phyloP scores from a whole-genome alignment of 2,888 invertebrate species.

The Drosophila monieri region DNA sequence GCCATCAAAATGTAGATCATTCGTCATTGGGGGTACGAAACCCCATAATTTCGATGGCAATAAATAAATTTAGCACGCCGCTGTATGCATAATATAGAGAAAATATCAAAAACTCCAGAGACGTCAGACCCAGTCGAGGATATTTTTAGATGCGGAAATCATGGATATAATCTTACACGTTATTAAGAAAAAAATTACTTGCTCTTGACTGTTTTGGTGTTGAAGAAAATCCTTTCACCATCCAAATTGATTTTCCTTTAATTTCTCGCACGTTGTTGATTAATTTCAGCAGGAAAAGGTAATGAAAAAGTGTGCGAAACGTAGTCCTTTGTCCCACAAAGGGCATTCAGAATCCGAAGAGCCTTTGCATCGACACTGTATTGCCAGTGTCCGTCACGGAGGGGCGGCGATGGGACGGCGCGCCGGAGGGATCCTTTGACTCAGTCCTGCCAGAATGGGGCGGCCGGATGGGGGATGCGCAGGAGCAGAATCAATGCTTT shows the following conservation, averaged over 20 bases:
- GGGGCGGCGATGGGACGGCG: background rate
- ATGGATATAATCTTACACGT: background rate
- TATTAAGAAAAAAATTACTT: too few relatives aligned
- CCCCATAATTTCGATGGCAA: slow-evolving; percentile 67
- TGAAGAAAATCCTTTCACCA: background rate
- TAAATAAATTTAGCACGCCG: slow-evolving; percentile 73
- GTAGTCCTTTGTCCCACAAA: slow-evolving; percentile 69
- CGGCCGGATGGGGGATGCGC: slow-evolving; percentile 48
- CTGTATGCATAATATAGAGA: slow-evolving; percentile 42
- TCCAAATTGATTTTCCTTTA: slow-evolving; percentile 59
- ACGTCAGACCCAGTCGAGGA: background rate
- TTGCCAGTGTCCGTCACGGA: slow-evolving; percentile 40
- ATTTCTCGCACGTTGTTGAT: slow-evolving; percentile 79
- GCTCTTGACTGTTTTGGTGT: too few relatives aligned
- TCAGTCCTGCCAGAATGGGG: slow-evolving; percentile 32
- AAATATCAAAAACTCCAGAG: slow-evolving; percentile 19
- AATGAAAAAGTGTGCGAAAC: slow-evolving; percentile 56
- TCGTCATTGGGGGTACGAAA: slow-evolving; percentile 69
- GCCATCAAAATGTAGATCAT: slow-evolving; percentile 75
- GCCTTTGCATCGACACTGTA: slow-evolving; percentile 66
- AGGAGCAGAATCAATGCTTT: slow-evolving; percentile 76
- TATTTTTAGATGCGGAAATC: slow-evolving; percentile 12
- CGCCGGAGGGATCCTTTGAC: slow-evolving; percentile 56
- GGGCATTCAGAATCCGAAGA: slow-evolving; percentile 72
- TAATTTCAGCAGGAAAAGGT: slow-evolving; percentile 61